A percentile compares a stretch with the other conserved stretches of the same genome.
Conservation (phyloP, 92 coral and sea anemone species). For the Scolanthus callimorphus region DNA sequence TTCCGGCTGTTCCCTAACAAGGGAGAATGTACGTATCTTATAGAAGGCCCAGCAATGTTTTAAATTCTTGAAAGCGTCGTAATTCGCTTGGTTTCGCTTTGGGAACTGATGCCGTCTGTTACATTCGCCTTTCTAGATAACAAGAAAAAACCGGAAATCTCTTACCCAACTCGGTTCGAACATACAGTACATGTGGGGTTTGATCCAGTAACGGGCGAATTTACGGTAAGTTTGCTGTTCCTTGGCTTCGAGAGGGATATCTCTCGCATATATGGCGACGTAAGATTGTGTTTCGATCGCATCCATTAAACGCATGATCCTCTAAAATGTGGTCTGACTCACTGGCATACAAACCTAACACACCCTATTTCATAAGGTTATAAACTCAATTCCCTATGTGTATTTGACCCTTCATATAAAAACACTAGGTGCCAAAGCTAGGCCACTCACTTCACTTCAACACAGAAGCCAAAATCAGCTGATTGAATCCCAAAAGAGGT, state of each 20-base stretch:
- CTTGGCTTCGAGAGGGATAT: constrained; percentile 2
- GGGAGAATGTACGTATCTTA: constrained; percentile 60
- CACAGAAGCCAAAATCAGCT: background rate
- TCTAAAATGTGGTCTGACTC: background rate
- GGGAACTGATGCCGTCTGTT: constrained; percentile 62
- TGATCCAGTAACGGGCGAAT: constrained; percentile 98
- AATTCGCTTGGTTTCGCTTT: constrained; percentile 25
- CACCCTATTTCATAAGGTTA: background rate
- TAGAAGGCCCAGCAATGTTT: background rate
- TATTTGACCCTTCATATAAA: background rate
- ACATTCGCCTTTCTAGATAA: constrained; percentile 73
- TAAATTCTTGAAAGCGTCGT: background rate
- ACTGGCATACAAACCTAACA: constrained; percentile 1
- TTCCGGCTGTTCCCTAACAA: constrained; percentile 86
- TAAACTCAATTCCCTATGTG: background rate
- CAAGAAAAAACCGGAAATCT: constrained; percentile 99
- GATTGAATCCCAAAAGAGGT: background rate
- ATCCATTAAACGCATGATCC: background rate
- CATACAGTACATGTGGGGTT: constrained; percentile 99
- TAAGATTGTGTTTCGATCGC: constrained; percentile 9
- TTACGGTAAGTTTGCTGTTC: constrained; percentile 80
- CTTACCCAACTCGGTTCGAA: constrained; percentile 94
- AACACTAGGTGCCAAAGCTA: background rate
- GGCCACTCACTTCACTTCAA: background rate
- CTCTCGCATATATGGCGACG: constrained; percentile 16